These are phyloP conservation scores for Brachyhypopomus gauderio DNA, from an alignment of 2,113 vertebrate genomes.

Conservation along the genomic window DNA sequence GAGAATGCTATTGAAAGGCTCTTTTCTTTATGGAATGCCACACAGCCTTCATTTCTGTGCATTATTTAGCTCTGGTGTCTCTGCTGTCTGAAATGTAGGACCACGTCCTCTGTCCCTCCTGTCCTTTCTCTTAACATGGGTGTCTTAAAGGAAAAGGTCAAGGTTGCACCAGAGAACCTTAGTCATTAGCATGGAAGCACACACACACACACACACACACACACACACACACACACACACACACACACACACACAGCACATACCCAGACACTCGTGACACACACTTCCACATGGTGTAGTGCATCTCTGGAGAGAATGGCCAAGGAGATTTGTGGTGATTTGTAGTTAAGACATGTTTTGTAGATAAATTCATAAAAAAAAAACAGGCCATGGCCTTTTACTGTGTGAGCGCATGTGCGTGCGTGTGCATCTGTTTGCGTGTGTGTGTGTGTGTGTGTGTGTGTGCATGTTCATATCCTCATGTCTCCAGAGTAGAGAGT, in stretches of 20 bases:
- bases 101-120: slow-evolving; percentile 2
- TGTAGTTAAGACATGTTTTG: background rate
- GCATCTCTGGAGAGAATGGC: slow-evolving; percentile 35
- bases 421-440: no score
- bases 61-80: background rate
- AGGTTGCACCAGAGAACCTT: slow-evolving; percentile 60
- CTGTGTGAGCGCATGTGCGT: background rate
- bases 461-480: background rate
- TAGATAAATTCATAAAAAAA: background rate
- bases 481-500: no score
- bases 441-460: slow-evolving; percentile 33
- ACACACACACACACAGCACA: no score
- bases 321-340: background rate
- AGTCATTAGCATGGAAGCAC: slow-evolving; percentile 31
- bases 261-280: no score
- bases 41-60: background rate
- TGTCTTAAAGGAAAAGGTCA: slow-evolving; percentile 68
- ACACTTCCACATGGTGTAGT: slow-evolving; percentile 17
- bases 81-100: slow-evolving; percentile 25
- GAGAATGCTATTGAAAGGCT: no score
- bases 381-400: background rate
- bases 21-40: no score
- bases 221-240: no score
- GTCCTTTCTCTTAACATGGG: background rate
- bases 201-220: no score